Conservation (phyloP, 1,140 invertebrate genomes). For the Rhyzopertha dominica region DNA sequence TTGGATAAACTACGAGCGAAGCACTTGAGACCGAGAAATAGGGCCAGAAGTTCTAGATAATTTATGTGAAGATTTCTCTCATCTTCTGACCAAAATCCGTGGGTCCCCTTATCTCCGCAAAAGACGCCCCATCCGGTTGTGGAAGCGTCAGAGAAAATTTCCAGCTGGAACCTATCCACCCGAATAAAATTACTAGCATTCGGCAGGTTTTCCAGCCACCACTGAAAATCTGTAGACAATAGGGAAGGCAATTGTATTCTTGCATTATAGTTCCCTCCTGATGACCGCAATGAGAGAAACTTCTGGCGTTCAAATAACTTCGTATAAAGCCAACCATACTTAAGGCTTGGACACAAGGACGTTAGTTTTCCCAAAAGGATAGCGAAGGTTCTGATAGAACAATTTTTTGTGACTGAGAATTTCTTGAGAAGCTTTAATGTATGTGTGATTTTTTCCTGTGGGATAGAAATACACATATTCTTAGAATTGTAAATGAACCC, state of each 20-base stretch:
- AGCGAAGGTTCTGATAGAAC: not conserved
- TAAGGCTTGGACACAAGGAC: not conserved
- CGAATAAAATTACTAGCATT: constrained; percentile 17
- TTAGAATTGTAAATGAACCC: constrained; percentile 5
- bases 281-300: constrained; percentile 11
- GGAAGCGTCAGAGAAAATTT: constrained; percentile 36
- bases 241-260: not conserved
- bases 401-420: constrained; percentile 1
- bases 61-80: constrained; percentile 26
- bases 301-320: constrained; percentile 30
- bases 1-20: constrained; percentile 16
- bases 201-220: constrained; percentile 26
- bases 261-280: not conserved
- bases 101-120: constrained; percentile 19
- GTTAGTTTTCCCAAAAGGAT: constrained; percentile 3
- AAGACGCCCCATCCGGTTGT: constrained; percentile 29
- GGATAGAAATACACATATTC: constrained; percentile 1
- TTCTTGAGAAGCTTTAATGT: constrained; percentile 3
- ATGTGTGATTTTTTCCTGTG: not conserved
- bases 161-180: constrained; percentile 13
- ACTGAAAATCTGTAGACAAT: no score
- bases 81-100: constrained; percentile 24
- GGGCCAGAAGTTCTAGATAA: constrained; percentile 27
- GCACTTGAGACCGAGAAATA: constrained; percentile 25
- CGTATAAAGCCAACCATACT: no score